Conservation (phyloP, 1,140 invertebrate species). For the Psix sp. region DNA sequence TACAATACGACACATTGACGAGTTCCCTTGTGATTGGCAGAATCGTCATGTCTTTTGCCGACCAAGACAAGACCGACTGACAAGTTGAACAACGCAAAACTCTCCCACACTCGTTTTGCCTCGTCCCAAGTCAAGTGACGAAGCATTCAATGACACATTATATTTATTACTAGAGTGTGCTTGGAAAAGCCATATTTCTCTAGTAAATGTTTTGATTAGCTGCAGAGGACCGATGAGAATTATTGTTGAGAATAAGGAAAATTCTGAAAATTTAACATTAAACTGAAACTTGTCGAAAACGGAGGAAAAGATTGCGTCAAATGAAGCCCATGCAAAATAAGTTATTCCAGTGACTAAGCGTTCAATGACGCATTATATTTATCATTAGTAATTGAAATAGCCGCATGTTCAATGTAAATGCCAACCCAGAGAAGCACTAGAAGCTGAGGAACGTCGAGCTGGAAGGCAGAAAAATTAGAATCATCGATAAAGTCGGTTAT, state of each 20-base stretch:
- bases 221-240: too few species aligned
- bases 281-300: too few species aligned
- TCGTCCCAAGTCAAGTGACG: slow-evolving; percentile 15
- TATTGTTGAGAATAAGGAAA: too few species aligned
- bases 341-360: slow-evolving; percentile 23
- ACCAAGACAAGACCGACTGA: slow-evolving; percentile 8
- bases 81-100: slow-evolving; percentile 3
- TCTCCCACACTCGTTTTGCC: slow-evolving; percentile 17
- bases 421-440: slow-evolving; percentile 9
- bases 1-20: slow-evolving; percentile 15
- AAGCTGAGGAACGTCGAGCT: slow-evolving; percentile 24
- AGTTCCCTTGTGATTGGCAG: background rate
- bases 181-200: slow-evolving; percentile 14
- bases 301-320: too few species aligned
- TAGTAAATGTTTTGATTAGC: slow-evolving; percentile 4
- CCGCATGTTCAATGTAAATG: slow-evolving; percentile 15
- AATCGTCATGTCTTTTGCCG: background rate
- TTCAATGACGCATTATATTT: slow-evolving; percentile 29
- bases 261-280: too few species aligned
- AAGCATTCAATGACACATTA: slow-evolving; percentile 26
- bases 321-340: background rate
- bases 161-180: slow-evolving; percentile 18
- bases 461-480: too few species aligned
- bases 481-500: too few species aligned
- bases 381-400: slow-evolving; percentile 16